Evolutionary conservation across 2,113 vertebrate genomes (phyloP).

Genomic region (Chlorodrepanis virens): DNA sequence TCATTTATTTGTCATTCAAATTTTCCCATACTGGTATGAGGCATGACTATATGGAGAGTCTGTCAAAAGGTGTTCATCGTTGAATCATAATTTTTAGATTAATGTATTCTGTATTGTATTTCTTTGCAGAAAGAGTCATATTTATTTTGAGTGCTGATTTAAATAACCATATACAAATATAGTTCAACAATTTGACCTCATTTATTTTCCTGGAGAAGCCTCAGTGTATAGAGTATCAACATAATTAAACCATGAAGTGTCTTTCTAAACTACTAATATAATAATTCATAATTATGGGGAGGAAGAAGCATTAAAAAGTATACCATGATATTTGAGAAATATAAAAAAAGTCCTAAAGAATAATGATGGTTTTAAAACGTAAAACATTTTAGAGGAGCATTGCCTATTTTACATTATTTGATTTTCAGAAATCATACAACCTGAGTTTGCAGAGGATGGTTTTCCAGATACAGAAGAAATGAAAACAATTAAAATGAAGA

Average conservation of each 20-base stretch:
- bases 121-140: background rate
- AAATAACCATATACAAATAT: background rate
- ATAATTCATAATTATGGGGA: background rate
- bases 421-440: constrained; percentile 67
- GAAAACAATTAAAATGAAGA: constrained; percentile 66
- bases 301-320: background rate
- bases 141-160: background rate
- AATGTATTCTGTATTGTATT: background rate
- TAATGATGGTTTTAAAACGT: background rate
- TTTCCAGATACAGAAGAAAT: constrained; percentile 85
- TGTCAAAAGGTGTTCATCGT: background rate
- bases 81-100: background rate
- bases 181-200: background rate
- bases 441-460: constrained; percentile 70
- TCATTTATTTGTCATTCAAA: background rate
- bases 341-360: background rate
- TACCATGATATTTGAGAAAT: background rate
- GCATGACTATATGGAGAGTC: background rate
- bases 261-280: background rate
- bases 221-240: background rate
- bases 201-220: background rate
- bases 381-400: background rate
- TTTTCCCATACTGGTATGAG: background rate
- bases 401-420: background rate
- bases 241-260: background rate